Evolutionary conservation across 1,140 invertebrate species (phyloP), one percentile per base, ranked within the genome.

Genomic region (Microplitis mediator): DNA sequence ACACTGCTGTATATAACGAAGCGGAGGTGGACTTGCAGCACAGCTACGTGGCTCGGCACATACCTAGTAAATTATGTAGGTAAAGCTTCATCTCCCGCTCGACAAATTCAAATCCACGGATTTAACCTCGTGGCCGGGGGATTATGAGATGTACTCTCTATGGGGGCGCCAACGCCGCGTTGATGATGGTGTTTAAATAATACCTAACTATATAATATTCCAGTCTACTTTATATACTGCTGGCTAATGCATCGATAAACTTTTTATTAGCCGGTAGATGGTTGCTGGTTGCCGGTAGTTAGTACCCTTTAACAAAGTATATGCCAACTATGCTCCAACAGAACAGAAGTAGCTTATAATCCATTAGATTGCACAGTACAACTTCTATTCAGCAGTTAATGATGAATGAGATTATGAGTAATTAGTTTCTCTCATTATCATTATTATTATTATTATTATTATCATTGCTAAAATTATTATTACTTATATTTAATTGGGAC

Each of bases 61-160:
- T 39, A 54, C 68, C 54, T 71, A 68, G 61, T 75, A 71, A 75
- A 75, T 75, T 73, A 75, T 75, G 74, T 75, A 75, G 72, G 74
- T 72, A 78, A 76, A 78, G 74, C 76, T 71, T 64, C 73, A 72
- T 76, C 75, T 75, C 51, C 58, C 60, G 73, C 70, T 71, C 74
- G 76, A 80, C 80, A 78, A 81, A 81, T 80, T 80, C 73, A 74
- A 81, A 79, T 81, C 75, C 76, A 14, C 13, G 76, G 76, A 74
- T 76, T 79, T 78, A 76, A 64, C 74, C 70, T 74, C 54, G 60
- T 71, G 65, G 65, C 75, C 69, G 72, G 69, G 32, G 74, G 74
- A 77, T 76, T 76, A 76, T 68, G 70, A 77, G 58, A 63, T 63
- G 69, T 75, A 71, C 73, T 62, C 70, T 45, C 71, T 45, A 45